A percentile compares a stretch with the other conserved stretches of the same genome.
phyloP scores from a whole-genome alignment of 1,140 invertebrate species.

The Charaxes varanes region DNA sequence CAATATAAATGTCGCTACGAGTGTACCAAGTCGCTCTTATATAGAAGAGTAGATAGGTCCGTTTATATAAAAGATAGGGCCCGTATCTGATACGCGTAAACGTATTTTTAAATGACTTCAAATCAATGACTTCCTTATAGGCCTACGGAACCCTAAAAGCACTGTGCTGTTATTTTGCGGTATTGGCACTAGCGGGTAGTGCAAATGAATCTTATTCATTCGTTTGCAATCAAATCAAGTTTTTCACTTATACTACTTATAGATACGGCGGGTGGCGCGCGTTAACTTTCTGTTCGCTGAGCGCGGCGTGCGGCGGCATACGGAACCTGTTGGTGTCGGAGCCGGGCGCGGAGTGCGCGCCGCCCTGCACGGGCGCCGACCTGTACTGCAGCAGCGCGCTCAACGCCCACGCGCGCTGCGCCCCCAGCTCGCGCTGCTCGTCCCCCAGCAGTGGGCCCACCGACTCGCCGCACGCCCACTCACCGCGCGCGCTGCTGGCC shows the following conservation, averaged over 20 bases:
- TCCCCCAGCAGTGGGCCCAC: conserved; percentile 26
- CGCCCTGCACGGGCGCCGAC: conserved; percentile 25
- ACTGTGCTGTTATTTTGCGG: no score
- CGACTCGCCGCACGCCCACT: conserved; percentile 19
- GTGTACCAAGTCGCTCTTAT: no score
- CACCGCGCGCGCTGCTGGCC: conserved; percentile 37
- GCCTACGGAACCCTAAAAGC: no score
- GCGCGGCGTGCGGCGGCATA: conserved; percentile 52
- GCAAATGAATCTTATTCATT: no score
- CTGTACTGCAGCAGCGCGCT: conserved; percentile 51
- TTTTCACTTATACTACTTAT: background rate
- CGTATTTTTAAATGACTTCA: no score
- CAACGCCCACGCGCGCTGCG: conserved; percentile 42
- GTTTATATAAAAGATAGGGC: no score
- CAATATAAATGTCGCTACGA: no score
- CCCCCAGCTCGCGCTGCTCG: conserved; percentile 9
- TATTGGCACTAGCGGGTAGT: no score
- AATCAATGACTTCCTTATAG: no score
- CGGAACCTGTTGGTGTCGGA: conserved; percentile 29
- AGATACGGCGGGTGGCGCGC: conserved; percentile 58
- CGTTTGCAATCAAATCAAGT: no score
- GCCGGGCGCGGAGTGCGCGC: conserved; percentile 29
- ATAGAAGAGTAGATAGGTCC: no score
- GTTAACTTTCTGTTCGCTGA: conserved; percentile 52
- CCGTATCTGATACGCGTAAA: no score